Base-by-base conservation (phyloP, 92 coral and sea anemone genomes). In the Palythoa caribaeorum region DNA sequence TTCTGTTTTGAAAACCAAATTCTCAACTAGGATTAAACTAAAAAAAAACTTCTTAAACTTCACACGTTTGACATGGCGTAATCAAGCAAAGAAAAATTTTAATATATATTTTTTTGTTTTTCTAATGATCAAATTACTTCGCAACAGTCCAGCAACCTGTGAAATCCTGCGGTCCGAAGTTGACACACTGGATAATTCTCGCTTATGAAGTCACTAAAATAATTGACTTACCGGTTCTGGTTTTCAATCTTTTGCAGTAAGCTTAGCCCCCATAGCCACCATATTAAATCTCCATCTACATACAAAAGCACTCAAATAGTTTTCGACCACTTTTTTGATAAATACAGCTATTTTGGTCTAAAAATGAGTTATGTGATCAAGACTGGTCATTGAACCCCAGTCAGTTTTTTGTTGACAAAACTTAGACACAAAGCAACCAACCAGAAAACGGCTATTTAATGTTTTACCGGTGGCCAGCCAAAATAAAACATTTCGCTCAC, bases 301-400 rank as follows among this genome's bases (percentile, higher is more conserved):
- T n/a, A 81, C 21, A 65, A 28, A 20, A 68, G 11, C 28, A 63
- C 20, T 16, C 52, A 81, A 65, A 65, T 65, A 19, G 76, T 66
- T 66, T 38, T 66, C 19, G 52, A 47, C 44, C 37, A 48, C 76
- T 37, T 66, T 44, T 39, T 50, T 65, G 76, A 68, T 76, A 66
- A 66, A 48, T 57, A 44, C 39, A 81, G 47, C 76, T 81, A 81
- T 81, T 81, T 81, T 81, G 37, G 76, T 81, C 21, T 12, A 36
- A 81, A 78, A 68, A 17, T 21, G 47, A 15, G 86, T 81, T 81
- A 81, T 81, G 86, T 20, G 86, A 81, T 81, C 86, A 68, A 81
- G 51, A 66, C 86, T 51, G 21, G 86, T 44, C 66, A 36, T 54
- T 2, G 76, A 66, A 52, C 48, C 75, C 66, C 57, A 55, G 71